These are phyloP conservation scores for Drosophila demipolita DNA, from an alignment of 2,888 invertebrate genomes.

Conservation along the genomic window DNA sequence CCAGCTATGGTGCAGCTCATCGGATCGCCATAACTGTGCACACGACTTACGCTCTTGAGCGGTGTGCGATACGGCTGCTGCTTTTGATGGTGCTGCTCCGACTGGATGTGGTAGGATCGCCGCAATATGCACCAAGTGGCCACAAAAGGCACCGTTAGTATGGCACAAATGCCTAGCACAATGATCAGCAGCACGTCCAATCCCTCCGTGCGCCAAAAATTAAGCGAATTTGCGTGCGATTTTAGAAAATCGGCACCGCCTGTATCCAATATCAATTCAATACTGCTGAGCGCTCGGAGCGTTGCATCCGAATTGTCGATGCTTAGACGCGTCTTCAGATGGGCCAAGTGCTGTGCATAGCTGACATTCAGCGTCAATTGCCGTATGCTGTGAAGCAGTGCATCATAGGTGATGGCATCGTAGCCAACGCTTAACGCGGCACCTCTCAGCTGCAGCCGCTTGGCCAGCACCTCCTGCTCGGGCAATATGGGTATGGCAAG, in stretches of 20 bases:
- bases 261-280: conserved; percentile 82
- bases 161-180: conserved; percentile 75
- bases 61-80: conserved; percentile 49
- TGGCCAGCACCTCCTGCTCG: conserved; percentile 86
- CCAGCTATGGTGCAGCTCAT: conserved; percentile 35
- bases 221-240: conserved; percentile 81
- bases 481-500: conserved; percentile 86
- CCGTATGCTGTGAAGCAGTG: conserved; percentile 82
- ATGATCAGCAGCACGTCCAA: conserved; percentile 84
- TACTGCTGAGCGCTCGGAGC: conserved; percentile 79
- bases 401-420: conserved; percentile 84
- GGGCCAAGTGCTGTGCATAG: conserved; percentile 62
- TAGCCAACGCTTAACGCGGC: conserved; percentile 83
- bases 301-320: conserved; percentile 69
- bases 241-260: conserved; percentile 82
- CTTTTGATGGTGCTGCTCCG: conserved; percentile 41
- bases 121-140: conserved; percentile 82
- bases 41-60: conserved; percentile 54
- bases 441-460: conserved; percentile 84
- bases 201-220: conserved; percentile 81
- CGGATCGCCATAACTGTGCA: conserved; percentile 60
- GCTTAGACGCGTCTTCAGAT: conserved; percentile 61
- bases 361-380: conserved; percentile 82
- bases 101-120: conserved; percentile 76
- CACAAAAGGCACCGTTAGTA: conserved; percentile 83